phyloP scores from a whole-genome alignment of 2,113 vertebrate species.

The Gymnobelideus leadbeateri region DNA sequence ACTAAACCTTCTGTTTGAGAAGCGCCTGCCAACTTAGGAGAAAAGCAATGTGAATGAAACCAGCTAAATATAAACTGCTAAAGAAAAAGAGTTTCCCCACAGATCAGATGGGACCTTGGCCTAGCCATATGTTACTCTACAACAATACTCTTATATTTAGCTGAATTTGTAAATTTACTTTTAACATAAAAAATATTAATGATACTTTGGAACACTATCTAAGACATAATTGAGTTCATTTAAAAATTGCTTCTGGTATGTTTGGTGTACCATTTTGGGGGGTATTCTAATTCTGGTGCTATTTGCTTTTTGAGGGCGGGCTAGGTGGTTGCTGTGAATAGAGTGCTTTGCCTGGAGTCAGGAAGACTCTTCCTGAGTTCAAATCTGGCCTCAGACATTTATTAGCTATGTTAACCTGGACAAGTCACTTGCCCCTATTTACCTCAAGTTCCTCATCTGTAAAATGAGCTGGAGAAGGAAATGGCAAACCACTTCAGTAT shows the following conservation, averaged over 20 bases:
- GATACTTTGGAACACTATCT: background rate
- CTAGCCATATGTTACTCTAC: background rate
- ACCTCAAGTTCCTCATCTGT: background rate
- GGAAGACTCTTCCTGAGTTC: background rate
- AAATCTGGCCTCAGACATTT: background rate
- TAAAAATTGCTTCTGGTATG: background rate
- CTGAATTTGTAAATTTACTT: slow-evolving; percentile 18
- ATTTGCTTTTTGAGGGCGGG: background rate
- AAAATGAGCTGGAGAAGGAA: background rate
- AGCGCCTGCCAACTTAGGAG: slow-evolving; percentile 51
- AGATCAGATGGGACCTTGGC: background rate
- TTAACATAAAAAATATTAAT: background rate
- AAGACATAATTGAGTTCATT: background rate
- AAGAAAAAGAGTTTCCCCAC: slow-evolving; percentile 42
- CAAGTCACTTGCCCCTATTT: background rate
- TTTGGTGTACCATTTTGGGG: background rate
- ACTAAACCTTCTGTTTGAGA: slow-evolving; percentile 59
- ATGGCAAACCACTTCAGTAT: background rate
- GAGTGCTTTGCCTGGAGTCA: background rate
- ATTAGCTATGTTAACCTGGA: background rate
- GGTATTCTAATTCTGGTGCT: background rate
- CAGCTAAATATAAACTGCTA: slow-evolving; percentile 58
- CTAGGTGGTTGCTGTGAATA: background rate
- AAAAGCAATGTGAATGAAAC: slow-evolving; percentile 61
- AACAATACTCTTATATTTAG: background rate